Base-by-base conservation (phyloP, 2,797 vertebrate genomes). In the Gastrophryne carolinensis region DNA sequence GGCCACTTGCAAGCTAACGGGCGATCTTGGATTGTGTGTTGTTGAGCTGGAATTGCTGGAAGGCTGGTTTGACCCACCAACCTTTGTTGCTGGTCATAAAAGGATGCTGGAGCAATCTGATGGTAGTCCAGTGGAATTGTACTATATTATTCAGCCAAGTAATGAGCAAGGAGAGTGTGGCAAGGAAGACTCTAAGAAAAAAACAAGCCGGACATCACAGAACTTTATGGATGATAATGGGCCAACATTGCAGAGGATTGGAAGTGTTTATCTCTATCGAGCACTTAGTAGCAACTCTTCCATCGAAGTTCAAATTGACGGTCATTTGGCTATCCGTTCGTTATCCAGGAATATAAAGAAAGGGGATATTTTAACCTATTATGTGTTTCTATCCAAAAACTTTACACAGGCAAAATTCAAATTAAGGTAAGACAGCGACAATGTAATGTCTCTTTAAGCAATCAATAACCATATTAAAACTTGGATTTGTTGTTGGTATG, bases 41-140 rank as follows among this genome's bases (percentile, higher is more conserved):
- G 94, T 93, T 0, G 91, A 94, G 82, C 83, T 98, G 77, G 86
- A 90, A 17, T 91, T 94, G 13, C 86, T 87, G 0, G 82, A 85
- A 0, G n/a, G 79, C 74, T 98, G 97, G 96, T 96, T 98, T 68
- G 89, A 84, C 17, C 84, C 89, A 0, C 90, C 91, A 0, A 83
- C 81, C 0, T 92, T 93, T 72, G 85, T 92, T 15, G 88, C 92
- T 1, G 94, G 93, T 60, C 84, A 93, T 15, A 94, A 93, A 83
- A 91, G 86, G 74, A 83, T 82, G 4, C 0, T 0, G 2, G 91
- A 90, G 13, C 89, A 84, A 0, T 80, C 87, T 0, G 85, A 91
- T 4, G 95, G 94, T 3, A 96, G 93, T 72, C 89, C 91, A 0
- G 93, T 95, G 87, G 95, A 98, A 83, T 91, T 98, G 0, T 98